Evolutionary conservation across 2,797 vertebrate species (phyloP).

Genomic region (Bradypodion ventrale): DNA sequence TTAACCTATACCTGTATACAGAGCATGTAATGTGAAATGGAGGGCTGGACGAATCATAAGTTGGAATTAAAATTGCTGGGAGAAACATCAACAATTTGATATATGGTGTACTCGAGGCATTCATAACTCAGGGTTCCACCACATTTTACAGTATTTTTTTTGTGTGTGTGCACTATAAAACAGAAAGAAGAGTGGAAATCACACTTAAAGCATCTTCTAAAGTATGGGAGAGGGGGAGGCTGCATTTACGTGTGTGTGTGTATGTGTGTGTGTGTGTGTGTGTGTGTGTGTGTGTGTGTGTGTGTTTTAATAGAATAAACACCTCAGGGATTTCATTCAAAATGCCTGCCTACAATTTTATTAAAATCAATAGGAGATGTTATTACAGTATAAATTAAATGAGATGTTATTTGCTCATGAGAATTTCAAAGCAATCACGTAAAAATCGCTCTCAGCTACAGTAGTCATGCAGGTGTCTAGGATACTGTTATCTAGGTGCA

Average conservation of each 20-base stretch:
- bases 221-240: no score
- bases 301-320: conserved; percentile 44
- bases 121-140: no score
- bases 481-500: conserved; percentile 51
- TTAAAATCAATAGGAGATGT: conserved; percentile 78
- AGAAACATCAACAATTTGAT: no score
- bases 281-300: no score
- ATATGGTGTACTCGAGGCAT: no score
- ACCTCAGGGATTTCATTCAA: conserved; percentile 69
- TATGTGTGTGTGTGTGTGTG: not conserved
- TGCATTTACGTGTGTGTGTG: no score
- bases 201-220: conserved; percentile 30
- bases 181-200: not conserved
- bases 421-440: conserved; percentile 58
- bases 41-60: no score
- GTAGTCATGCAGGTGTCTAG: conserved; percentile 51
- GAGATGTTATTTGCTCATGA: conserved; percentile 63
- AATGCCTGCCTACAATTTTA: conserved; percentile 75
- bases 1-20: no score
- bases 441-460: conserved; percentile 43
- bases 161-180: conserved; percentile 15
- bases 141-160: not conserved
- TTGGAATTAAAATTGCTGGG: no score
- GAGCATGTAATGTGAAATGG: no score
- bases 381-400: conserved; percentile 77